phyloP scores from a whole-genome alignment of 2,888 invertebrate species.

The Andrena minutula region DNA sequence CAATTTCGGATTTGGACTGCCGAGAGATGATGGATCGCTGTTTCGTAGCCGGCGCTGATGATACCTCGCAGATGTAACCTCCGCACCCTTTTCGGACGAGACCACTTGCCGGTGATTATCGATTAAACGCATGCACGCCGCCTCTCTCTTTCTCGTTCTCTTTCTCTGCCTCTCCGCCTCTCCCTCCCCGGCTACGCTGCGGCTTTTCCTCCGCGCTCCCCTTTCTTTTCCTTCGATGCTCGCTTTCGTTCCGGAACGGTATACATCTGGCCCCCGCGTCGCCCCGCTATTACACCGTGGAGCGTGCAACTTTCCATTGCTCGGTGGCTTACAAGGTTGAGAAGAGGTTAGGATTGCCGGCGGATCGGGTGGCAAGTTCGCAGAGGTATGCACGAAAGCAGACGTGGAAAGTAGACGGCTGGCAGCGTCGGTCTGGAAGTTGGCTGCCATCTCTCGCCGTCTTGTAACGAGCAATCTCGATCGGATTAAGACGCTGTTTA shows the following conservation, averaged over 20 bases:
- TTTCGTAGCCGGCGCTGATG: slow-evolving; percentile 81
- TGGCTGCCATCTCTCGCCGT: slow-evolving; percentile 34
- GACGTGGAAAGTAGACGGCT: slow-evolving; percentile 1
- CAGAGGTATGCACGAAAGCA: background rate
- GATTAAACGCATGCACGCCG: slow-evolving; percentile 80
- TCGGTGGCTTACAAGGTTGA: slow-evolving; percentile 3
- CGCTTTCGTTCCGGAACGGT: slow-evolving; percentile 42
- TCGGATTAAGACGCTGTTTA: slow-evolving; percentile 66
- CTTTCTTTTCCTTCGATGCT: slow-evolving; percentile 38
- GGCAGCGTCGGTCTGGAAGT: slow-evolving; percentile 27
- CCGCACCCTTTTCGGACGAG: slow-evolving; percentile 78
- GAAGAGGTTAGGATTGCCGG: slow-evolving; percentile 21
- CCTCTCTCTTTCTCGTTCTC: slow-evolving; percentile 39
- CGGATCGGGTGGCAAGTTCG: slow-evolving; percentile 10
- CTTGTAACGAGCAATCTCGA: slow-evolving; percentile 64
- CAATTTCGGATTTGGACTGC: slow-evolving; percentile 80
- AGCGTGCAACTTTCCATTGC: background rate
- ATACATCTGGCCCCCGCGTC: slow-evolving; percentile 54
- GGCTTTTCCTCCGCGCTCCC: background rate
- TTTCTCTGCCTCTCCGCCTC: background rate
- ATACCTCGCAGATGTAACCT: slow-evolving; percentile 84
- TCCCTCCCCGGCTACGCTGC: slow-evolving; percentile 4
- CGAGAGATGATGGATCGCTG: slow-evolving; percentile 84
- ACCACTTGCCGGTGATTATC: slow-evolving; percentile 83
- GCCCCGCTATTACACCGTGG: background rate